Conservation (phyloP, 53 echinoderm and acorn worm genomes). For the Zoroaster sp. region DNA sequence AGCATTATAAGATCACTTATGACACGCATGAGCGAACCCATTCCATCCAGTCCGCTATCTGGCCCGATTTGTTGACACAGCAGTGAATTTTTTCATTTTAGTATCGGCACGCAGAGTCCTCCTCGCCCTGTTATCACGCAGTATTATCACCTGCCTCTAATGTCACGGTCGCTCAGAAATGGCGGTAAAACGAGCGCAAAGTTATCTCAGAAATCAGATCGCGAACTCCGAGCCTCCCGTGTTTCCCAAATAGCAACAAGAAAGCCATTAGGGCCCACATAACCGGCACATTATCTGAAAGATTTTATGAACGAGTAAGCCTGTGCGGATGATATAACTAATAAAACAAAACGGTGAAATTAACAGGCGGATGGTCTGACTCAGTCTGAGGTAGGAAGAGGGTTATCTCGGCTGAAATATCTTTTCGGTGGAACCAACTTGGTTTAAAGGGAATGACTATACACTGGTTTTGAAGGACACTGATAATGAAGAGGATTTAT, state of each 20-base stretch:
- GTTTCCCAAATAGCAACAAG: slow-evolving; percentile 20
- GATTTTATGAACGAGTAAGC: not conserved
- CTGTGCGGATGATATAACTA: slow-evolving; percentile 1
- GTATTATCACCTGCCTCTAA: slow-evolving; percentile 3
- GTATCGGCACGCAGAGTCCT: not conserved
- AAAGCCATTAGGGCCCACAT: slow-evolving; percentile 22
- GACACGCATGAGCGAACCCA: slow-evolving; percentile 1
- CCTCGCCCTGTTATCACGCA: slow-evolving; percentile 2
- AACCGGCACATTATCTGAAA: slow-evolving; percentile 11
- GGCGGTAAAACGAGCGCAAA: slow-evolving; percentile 8
- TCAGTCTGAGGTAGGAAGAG: not conserved
- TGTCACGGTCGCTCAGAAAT: slow-evolving; percentile 19
- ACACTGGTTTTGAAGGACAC: not conserved
- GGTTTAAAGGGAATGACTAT: not conserved
- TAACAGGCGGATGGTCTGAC: not conserved
- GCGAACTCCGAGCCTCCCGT: not conserved
- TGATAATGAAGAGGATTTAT: not conserved
- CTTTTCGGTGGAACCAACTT: not conserved
- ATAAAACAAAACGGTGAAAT: slow-evolving; percentile 44
- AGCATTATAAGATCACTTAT: slow-evolving; percentile 23
- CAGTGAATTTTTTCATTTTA: slow-evolving; percentile 8
- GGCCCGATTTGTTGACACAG: slow-evolving; percentile 43
- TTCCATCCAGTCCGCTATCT: slow-evolving; percentile 13
- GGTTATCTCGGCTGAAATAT: slow-evolving; percentile 1
- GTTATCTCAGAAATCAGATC: slow-evolving; percentile 30